These are phyloP conservation scores for Cerastoderma edule DNA, from an alignment of 2,888 invertebrate species.

Conservation along the genomic window DNA sequence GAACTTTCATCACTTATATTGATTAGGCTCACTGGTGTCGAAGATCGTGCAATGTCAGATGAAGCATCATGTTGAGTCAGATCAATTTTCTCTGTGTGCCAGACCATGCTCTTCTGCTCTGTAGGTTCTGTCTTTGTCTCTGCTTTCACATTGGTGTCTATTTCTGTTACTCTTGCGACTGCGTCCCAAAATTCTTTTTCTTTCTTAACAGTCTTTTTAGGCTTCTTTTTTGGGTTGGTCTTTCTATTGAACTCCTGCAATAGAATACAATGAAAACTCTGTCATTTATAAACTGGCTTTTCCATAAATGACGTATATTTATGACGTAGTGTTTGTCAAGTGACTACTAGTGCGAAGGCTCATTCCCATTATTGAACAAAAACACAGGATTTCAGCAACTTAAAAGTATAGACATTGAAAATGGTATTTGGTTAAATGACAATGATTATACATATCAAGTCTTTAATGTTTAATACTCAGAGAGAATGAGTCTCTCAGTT, in stretches of 20 bases:
- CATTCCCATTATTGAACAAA: too few relatives aligned
- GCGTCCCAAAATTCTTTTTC: too few relatives aligned
- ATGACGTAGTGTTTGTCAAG: too few relatives aligned
- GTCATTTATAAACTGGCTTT: conserved; percentile 1
- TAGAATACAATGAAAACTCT: background rate
- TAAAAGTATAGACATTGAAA: too few relatives aligned
- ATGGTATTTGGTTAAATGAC: too few relatives aligned
- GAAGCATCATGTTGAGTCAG: background rate
- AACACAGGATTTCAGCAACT: too few relatives aligned
- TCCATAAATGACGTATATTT: too few relatives aligned
- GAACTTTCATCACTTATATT: conserved; percentile 53
- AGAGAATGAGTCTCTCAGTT: too few relatives aligned
- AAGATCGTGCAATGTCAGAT: background rate
- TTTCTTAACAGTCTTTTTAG: background rate
- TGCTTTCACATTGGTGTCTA: background rate
- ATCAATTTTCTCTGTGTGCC: conserved; percentile 3
- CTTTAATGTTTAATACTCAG: too few relatives aligned
- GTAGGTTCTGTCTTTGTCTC: background rate
- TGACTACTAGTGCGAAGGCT: too few relatives aligned
- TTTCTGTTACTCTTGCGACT: background rate
- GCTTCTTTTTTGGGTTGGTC: conserved; percentile 13
- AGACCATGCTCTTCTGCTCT: background rate
- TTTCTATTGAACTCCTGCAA: conserved; percentile 1
- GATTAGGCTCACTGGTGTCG: conserved; percentile 23
- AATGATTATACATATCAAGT: too few relatives aligned